A percentile compares a stretch with the other conserved stretches of the same genome.
These are phyloP conservation scores for Eulithis prunata DNA, from an alignment of 2,888 invertebrate species.

Conservation along the genomic window DNA sequence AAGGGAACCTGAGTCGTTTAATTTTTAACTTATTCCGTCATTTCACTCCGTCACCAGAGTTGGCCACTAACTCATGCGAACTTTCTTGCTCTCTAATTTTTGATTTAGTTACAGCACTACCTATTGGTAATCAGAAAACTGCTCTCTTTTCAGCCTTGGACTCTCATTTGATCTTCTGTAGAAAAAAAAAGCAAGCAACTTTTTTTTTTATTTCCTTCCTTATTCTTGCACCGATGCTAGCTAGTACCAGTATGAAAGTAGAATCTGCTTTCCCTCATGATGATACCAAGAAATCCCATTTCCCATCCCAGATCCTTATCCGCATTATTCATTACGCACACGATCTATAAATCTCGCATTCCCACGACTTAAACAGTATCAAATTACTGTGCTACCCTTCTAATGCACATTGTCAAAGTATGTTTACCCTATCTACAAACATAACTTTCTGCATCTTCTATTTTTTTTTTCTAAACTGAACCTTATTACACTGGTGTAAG, in stretches of 20 bases:
- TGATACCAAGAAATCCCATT: conserved; percentile 24
- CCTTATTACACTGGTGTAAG: conserved; percentile 41
- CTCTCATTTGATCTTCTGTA: no score
- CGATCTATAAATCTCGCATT: conserved; percentile 62
- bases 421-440: conserved; percentile 30
- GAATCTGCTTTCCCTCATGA: conserved; percentile 23
- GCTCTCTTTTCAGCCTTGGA: no score
- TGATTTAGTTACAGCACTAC: no score
- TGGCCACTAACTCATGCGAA: no score
- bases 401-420: conserved; percentile 39
- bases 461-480: conserved; percentile 37
- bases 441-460: conserved; percentile 8
- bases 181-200: no score
- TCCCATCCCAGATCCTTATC: conserved; percentile 41
- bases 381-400: conserved; percentile 68
- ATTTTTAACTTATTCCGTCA: no score
- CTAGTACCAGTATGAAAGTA: background rate
- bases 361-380: conserved; percentile 76
- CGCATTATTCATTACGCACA: conserved; percentile 54
- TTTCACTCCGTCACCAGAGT: no score
- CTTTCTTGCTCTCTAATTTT: no score
- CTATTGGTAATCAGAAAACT: no score
- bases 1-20: no score
- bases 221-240: no score
- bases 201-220: no score